These are phyloP conservation scores for Mus pahari DNA, from an alignment of 2,113 vertebrate species.

Conservation along the genomic window DNA sequence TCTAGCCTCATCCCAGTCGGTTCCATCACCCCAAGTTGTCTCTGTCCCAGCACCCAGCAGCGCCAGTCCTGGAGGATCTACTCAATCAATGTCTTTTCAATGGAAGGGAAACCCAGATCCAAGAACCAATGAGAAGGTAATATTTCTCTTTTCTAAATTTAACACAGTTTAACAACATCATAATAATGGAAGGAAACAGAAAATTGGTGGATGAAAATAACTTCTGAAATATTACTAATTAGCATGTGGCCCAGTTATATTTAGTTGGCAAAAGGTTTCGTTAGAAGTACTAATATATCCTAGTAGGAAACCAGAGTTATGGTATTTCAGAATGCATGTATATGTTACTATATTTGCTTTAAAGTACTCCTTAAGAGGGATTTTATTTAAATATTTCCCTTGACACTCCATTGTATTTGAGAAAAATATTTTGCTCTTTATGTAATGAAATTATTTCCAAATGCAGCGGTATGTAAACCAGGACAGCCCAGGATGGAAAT, in stretches of 20 bases:
- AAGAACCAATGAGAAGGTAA: background rate
- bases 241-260: slow-evolving; percentile 44
- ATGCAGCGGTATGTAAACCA: slow-evolving; percentile 40
- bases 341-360: background rate
- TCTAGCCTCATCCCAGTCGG: background rate
- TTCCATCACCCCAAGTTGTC: background rate
- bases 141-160: slow-evolving; percentile 12
- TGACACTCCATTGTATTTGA: slow-evolving; percentile 35
- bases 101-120: slow-evolving; percentile 25
- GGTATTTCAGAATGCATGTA: background rate
- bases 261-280: slow-evolving; percentile 46
- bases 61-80: background rate
- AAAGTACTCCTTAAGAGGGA: slow-evolving; percentile 39
- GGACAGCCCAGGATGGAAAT: slow-evolving; percentile 25
- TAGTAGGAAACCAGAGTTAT: slow-evolving; percentile 11
- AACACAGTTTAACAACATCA: slow-evolving; percentile 41
- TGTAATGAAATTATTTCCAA: slow-evolving; percentile 50
- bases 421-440: slow-evolving; percentile 46
- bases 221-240: slow-evolving; percentile 55
- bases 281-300: slow-evolving; percentile 52
- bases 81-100: background rate
- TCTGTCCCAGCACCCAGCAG: background rate
- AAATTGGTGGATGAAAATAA: slow-evolving; percentile 62
- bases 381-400: slow-evolving; percentile 24
- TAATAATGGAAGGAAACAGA: slow-evolving; percentile 39